Conservation (phyloP, 2,797 vertebrate species). For the Crocidura indochinensis region DNA sequence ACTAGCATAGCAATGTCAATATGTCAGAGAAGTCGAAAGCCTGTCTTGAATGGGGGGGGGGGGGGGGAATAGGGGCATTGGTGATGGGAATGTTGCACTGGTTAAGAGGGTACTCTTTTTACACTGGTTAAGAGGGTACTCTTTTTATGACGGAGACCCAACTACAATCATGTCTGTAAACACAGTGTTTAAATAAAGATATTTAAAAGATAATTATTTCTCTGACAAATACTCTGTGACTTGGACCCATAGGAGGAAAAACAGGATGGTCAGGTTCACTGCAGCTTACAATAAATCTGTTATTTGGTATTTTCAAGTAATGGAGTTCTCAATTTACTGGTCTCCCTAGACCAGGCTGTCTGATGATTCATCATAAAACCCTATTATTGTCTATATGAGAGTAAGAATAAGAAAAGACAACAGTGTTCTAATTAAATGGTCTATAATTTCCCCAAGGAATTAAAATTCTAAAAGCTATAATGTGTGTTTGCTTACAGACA, state of each 20-base stretch:
- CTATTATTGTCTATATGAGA: neutral
- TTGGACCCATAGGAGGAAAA: slow-evolving; percentile 45
- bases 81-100: too few species aligned
- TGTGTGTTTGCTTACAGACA: slow-evolving; percentile 25
- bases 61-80: too few species aligned
- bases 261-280: neutral
- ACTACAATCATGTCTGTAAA: too few species aligned
- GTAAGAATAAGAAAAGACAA: slow-evolving; percentile 37
- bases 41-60: too few species aligned
- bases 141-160: too few species aligned
- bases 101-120: too few species aligned
- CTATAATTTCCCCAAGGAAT: neutral
- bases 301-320: neutral
- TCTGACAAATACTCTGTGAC: slow-evolving; percentile 18
- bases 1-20: too few species aligned
- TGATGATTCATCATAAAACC: slow-evolving; percentile 30
- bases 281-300: slow-evolving; percentile 27
- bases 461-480: neutral
- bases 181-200: too few species aligned
- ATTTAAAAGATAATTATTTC: too few species aligned
- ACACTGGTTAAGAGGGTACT: too few species aligned
- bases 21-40: too few species aligned
- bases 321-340: slow-evolving; percentile 14
- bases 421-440: slow-evolving; percentile 11
- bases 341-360: neutral